Evolutionary conservation across 2,797 vertebrate species (phyloP).

Genomic region (Notolepis coatsorum): DNA sequence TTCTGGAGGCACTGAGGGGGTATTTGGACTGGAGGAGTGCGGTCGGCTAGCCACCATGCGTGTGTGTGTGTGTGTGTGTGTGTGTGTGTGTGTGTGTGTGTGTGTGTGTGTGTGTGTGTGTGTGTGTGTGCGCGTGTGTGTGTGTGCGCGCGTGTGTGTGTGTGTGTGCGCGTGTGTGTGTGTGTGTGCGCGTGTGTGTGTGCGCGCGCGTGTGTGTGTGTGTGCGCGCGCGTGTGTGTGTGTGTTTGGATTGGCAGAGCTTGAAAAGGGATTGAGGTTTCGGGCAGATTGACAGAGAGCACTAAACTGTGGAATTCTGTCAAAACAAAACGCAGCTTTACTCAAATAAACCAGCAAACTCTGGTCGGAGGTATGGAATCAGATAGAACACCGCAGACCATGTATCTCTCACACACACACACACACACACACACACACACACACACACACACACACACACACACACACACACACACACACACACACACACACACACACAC

Average conservation of each 20-base stretch:
- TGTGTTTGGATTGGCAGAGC: constrained; percentile 63
- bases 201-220: constrained; percentile 28
- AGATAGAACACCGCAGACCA: constrained; percentile 38
- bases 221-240: constrained; percentile 16
- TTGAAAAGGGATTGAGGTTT: constrained; percentile 44
- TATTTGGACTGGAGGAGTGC: constrained; percentile 51
- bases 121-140: neutral
- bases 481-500: neutral
- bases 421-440: neutral
- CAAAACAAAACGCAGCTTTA: constrained; percentile 62
- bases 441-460: neutral
- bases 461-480: neutral
- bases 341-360: constrained; percentile 69
- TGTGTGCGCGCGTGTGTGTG: neutral
- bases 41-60: constrained; percentile 45
- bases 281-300: constrained; percentile 56
- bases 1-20: constrained; percentile 33
- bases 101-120: neutral
- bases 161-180: constrained; percentile 2
- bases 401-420: constrained; percentile 6
- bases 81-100: constrained; percentile 7
- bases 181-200: constrained; percentile 1
- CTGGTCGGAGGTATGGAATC: constrained; percentile 49
- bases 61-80: too few relatives aligned
- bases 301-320: constrained; percentile 64